A percentile compares a stretch with the other conserved stretches of the same genome.
These are phyloP conservation scores for Euwallacea similis DNA, from an alignment of 1,140 invertebrate genomes.

Conservation along the genomic window DNA sequence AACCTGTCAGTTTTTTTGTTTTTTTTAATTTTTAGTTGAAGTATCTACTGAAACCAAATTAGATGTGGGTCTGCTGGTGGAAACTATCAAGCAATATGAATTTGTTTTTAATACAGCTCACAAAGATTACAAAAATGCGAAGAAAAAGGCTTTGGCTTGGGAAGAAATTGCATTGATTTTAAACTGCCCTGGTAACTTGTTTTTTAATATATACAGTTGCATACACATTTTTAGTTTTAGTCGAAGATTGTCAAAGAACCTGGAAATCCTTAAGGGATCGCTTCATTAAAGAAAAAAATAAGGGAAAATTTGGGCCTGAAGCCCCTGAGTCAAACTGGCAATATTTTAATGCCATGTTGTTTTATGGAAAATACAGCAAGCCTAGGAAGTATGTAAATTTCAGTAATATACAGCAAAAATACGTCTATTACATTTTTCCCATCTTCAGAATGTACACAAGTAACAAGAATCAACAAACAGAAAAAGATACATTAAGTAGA, in stretches of 20 bases:
- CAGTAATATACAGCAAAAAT: background rate
- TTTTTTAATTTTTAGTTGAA: too few relatives aligned
- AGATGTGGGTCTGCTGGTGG: conserved; percentile 16
- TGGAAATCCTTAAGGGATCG: conserved; percentile 14
- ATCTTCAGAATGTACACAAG: conserved; percentile 14
- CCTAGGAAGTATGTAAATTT: conserved; percentile 6
- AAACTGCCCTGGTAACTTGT: conserved; percentile 11
- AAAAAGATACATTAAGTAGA: conserved; percentile 3
- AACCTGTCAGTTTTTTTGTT: too few relatives aligned
- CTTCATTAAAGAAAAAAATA: conserved; percentile 18
- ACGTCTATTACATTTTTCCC: conserved; percentile 4
- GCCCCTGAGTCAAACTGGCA: conserved; percentile 10
- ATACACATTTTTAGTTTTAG: conserved; percentile 11
- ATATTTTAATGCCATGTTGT: conserved; percentile 10
- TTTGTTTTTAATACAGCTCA: conserved; percentile 11
- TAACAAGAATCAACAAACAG: background rate
- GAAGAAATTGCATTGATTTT: conserved; percentile 8
- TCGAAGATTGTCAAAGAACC: conserved; percentile 9
- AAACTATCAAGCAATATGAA: conserved; percentile 18
- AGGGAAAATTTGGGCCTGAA: conserved; percentile 7
- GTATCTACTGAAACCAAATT: background rate
- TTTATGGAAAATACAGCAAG: conserved; percentile 7
- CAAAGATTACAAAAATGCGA: conserved; percentile 20
- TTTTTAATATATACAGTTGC: conserved; percentile 1
- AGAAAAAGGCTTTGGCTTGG: conserved; percentile 10